Percentiles rank a stretch among this genome's conserved stretches.
Conservation (phyloP, 2,888 invertebrate genomes). For the Caenorhabditis japonica region DNA sequence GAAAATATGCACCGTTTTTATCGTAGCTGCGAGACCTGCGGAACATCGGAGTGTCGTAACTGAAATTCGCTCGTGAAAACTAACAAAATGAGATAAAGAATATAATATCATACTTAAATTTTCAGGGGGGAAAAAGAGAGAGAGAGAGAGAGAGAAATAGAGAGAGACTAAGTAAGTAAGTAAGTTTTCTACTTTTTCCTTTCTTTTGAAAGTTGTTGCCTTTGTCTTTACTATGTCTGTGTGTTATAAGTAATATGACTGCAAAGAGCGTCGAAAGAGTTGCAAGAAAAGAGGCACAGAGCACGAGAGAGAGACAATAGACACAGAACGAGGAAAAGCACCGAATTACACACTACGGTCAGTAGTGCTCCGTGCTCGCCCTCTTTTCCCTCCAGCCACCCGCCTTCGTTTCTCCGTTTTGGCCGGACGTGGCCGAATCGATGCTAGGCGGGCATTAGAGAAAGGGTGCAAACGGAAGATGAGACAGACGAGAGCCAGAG, state of each 20-base stretch:
- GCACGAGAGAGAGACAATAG: slow-evolving; percentile 29
- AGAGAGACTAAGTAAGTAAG: slow-evolving; percentile 23
- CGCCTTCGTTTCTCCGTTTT: slow-evolving; percentile 8
- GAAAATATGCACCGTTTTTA: no score
- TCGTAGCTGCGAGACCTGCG: no score
- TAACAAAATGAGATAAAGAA: no score
- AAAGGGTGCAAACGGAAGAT: slow-evolving; percentile 53
- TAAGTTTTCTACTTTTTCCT: no score
- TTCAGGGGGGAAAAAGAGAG: neutral
- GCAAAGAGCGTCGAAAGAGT: slow-evolving; percentile 33
- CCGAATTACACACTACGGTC: slow-evolving; percentile 54
- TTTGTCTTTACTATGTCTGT: slow-evolving; percentile 16
- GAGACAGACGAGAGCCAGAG: slow-evolving; percentile 50
- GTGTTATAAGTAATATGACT: slow-evolving; percentile 52
- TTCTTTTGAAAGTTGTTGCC: slow-evolving; percentile 40
- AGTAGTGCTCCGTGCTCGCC: slow-evolving; percentile 27
- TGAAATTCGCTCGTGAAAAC: no score
- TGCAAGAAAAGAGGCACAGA: slow-evolving; percentile 12
- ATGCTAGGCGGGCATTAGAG: slow-evolving; percentile 49
- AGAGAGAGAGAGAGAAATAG: neutral
- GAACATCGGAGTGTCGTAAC: no score
- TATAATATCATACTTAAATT: no score
- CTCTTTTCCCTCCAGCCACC: slow-evolving; percentile 3
- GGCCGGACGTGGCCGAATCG: slow-evolving; percentile 47
- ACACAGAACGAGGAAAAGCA: slow-evolving; percentile 39